Evolutionary conservation across 2,888 invertebrate species (phyloP).

Genomic region (Spatulosminthurus flaviceps): DNA sequence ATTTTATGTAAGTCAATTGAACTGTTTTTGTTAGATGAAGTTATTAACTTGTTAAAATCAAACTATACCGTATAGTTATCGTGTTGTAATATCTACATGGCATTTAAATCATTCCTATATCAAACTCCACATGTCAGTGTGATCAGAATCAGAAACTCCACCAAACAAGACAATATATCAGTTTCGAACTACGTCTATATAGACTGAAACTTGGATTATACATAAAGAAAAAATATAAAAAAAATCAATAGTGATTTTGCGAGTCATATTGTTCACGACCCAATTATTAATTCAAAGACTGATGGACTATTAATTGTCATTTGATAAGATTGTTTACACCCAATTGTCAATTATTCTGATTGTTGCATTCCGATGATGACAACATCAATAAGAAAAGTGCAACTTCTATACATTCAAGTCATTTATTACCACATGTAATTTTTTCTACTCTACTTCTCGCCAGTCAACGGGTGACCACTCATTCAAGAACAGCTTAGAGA

Average conservation of each 20-base stretch:
- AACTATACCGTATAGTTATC: background rate
- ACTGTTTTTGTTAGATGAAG: too few species aligned
- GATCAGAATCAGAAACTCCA: background rate
- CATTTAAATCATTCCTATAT: conserved; percentile 4
- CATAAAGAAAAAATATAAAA: too few species aligned
- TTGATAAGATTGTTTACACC: conserved; percentile 6
- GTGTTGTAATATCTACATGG: background rate
- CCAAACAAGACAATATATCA: background rate
- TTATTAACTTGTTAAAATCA: too few species aligned
- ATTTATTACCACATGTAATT: background rate
- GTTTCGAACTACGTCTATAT: too few species aligned
- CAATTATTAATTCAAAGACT: background rate
- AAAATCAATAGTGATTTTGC: too few species aligned
- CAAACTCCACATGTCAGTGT: background rate
- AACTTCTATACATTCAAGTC: background rate
- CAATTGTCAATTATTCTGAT: conserved; percentile 16
- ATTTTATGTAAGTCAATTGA: too few species aligned
- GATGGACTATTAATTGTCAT: background rate
- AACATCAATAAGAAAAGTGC: background rate
- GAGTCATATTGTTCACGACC: background rate
- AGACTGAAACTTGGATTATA: too few species aligned
- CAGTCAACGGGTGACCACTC: background rate
- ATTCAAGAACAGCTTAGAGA: background rate
- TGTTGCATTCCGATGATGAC: conserved; percentile 18
- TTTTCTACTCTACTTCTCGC: background rate